These are phyloP conservation scores for Arvicanthis niloticus DNA, from an alignment of 2,113 vertebrate species.

Conservation along the genomic window DNA sequence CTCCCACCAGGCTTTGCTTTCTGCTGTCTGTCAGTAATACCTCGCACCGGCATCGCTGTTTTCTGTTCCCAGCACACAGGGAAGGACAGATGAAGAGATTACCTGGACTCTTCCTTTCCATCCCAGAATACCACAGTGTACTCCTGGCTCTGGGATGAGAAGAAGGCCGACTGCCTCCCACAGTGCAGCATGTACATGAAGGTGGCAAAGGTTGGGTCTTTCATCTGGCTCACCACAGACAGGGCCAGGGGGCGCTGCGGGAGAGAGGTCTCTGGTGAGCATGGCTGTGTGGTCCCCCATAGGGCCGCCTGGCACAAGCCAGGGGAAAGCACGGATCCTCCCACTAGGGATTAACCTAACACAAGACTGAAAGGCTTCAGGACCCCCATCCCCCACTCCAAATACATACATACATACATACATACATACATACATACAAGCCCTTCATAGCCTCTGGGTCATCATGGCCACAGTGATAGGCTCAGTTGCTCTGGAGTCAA, in stretches of 20 bases:
- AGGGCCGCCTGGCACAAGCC: background rate
- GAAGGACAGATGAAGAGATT: background rate
- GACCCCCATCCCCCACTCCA: background rate
- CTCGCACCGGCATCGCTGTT: rapidly evolving
- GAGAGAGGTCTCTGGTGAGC: conserved; percentile 25
- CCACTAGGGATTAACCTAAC: background rate
- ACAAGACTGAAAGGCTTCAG: background rate
- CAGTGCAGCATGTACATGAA: conserved; percentile 93
- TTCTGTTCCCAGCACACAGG: background rate
- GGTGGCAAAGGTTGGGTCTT: conserved; percentile 94
- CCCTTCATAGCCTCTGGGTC: background rate
- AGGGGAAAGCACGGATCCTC: background rate
- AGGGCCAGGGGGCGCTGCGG: conserved; percentile 92
- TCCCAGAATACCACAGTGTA: conserved; percentile 95
- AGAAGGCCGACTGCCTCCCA: conserved; percentile 92
- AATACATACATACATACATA: too few species aligned
- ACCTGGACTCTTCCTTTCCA: conserved; percentile 93
- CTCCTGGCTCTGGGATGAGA: conserved; percentile 93
- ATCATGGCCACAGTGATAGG: rapidly evolving
- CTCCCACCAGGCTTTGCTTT: background rate
- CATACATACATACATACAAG: background rate
- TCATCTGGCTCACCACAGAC: conserved; percentile 94
- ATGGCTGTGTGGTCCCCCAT: rapidly evolving
- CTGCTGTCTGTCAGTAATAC: rapidly evolving
- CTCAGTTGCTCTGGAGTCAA: background rate